Evolutionary conservation across 2,888 invertebrate species (phyloP).

Genomic region (Ochropleura plecta): DNA sequence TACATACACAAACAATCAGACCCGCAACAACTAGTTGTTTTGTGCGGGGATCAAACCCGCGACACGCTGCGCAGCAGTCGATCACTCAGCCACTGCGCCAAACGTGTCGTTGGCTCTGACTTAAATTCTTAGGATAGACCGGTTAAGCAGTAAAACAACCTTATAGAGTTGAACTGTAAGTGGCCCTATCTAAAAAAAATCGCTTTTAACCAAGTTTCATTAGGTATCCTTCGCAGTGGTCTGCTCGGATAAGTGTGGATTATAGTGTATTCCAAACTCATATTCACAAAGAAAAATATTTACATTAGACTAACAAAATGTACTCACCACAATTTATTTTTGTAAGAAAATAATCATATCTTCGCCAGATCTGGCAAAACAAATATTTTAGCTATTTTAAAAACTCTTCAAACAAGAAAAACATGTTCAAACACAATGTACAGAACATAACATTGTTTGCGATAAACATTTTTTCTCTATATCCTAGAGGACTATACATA

Average conservation of each 20-base stretch:
- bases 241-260: background rate
- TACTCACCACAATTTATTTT: too few relatives aligned
- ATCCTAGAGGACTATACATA: constrained; percentile 18
- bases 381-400: background rate
- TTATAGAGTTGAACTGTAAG: too few relatives aligned
- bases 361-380: background rate
- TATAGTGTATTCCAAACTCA: background rate
- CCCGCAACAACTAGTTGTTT: too few relatives aligned
- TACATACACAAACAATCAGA: too few relatives aligned
- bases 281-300: background rate
- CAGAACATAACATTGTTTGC: constrained; percentile 6
- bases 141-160: too few relatives aligned
- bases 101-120: too few relatives aligned
- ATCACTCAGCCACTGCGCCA: too few relatives aligned
- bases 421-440: background rate
- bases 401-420: background rate
- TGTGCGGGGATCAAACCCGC: too few relatives aligned
- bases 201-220: background rate
- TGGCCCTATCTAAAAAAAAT: too few relatives aligned
- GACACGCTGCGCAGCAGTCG: too few relatives aligned
- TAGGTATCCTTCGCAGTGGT: background rate
- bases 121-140: too few relatives aligned
- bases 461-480: constrained; percentile 1
- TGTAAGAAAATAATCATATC: background rate
- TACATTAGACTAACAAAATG: too few relatives aligned